These are phyloP conservation scores for Axinella damicornis DNA, from an alignment of 37 sponge, comb jelly and placozoan species.

Conservation along the genomic window DNA sequence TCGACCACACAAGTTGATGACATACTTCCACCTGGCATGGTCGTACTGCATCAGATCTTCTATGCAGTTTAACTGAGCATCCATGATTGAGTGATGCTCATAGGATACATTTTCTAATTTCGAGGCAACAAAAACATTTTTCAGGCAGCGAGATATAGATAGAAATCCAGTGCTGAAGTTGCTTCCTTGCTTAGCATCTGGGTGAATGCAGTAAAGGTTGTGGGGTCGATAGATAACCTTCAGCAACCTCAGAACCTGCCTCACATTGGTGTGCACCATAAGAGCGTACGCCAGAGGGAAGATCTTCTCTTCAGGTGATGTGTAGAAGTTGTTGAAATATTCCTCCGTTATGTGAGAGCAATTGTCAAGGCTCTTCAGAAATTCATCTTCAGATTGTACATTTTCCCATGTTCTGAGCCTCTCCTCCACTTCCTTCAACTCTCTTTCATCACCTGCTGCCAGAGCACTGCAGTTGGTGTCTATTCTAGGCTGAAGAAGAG, in stretches of 20 bases:
- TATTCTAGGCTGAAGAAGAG: slow-evolving; percentile 11
- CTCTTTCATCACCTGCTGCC: neutral
- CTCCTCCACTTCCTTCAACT: neutral
- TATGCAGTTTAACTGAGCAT: slow-evolving; percentile 6
- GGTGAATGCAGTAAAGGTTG: slow-evolving; percentile 41
- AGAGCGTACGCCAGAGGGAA: slow-evolving; percentile 32
- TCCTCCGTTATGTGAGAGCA: slow-evolving; percentile 15
- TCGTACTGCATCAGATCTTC: no score
- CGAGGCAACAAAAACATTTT: slow-evolving; percentile 22
- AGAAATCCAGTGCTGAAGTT: slow-evolving; percentile 1
- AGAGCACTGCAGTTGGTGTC: neutral
- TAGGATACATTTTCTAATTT: neutral
- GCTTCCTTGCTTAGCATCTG: slow-evolving; percentile 7
- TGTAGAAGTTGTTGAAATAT: slow-evolving; percentile 31
- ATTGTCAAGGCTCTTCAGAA: neutral
- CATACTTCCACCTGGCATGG: slow-evolving; percentile 27
- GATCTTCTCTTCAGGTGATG: slow-evolving; percentile 6
- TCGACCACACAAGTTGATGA: slow-evolving; percentile 51
- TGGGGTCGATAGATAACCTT: slow-evolving; percentile 50
- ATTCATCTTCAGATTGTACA: no score
- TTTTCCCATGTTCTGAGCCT: slow-evolving; percentile 3
- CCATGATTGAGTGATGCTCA: neutral
- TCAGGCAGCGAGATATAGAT: slow-evolving; percentile 10
- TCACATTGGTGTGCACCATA: slow-evolving; percentile 1
- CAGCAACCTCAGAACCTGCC: slow-evolving; percentile 23